Evolutionary conservation across 2,113 vertebrate species (phyloP).

Genomic region (Pionites leucogaster): DNA sequence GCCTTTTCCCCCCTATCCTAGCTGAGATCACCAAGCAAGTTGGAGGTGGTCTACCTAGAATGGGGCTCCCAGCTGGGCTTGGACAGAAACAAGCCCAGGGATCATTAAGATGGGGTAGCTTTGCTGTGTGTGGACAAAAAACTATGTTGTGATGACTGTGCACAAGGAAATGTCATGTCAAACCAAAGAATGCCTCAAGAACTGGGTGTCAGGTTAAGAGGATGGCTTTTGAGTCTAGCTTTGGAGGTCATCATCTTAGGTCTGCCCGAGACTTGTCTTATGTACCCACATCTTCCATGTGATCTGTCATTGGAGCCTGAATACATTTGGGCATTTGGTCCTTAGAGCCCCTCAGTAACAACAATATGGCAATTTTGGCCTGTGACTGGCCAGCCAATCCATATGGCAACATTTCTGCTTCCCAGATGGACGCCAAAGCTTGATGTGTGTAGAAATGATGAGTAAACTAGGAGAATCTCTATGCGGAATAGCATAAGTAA

Average conservation of each 20-base stretch:
- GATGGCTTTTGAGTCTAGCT: background rate
- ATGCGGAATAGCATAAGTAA: background rate
- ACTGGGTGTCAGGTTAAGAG: background rate
- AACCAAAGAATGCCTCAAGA: background rate
- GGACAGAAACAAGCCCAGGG: background rate
- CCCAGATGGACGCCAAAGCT: background rate
- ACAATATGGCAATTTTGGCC: background rate
- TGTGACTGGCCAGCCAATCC: background rate
- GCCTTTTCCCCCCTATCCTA: background rate
- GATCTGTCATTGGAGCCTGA: background rate
- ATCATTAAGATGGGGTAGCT: background rate
- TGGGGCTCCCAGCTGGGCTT: background rate
- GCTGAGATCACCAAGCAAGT: background rate
- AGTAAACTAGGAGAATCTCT: background rate
- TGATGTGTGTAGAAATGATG: background rate
- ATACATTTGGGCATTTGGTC: background rate
- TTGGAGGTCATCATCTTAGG: background rate
- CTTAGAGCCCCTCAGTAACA: background rate
- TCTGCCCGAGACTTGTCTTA: background rate
- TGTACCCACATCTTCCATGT: background rate
- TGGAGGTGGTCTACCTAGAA: background rate
- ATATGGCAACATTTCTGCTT: background rate
- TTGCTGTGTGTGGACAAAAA: background rate
- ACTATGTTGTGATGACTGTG: background rate
- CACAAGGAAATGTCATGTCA: background rate